A percentile compares a stretch with the other conserved stretches of the same genome.
phyloP scores from a whole-genome alignment of 1,140 invertebrate species.

The Vanessa tameamea region DNA sequence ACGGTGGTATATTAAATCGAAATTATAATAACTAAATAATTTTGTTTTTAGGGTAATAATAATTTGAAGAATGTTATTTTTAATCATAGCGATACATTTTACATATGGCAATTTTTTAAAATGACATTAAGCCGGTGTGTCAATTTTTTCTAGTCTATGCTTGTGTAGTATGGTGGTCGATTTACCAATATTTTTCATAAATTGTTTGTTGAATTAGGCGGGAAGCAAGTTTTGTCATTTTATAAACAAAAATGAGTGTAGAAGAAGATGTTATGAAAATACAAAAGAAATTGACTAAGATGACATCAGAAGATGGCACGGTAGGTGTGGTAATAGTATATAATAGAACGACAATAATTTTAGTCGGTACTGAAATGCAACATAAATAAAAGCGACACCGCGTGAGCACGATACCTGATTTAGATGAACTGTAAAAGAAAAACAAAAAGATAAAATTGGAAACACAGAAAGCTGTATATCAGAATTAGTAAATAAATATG shows the following conservation, averaged over 20 bases:
- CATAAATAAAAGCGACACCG: conserved; percentile 23
- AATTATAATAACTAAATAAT: no score
- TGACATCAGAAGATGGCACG: conserved; percentile 91
- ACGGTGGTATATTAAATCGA: no score
- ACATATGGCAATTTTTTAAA: neutral
- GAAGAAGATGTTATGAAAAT: conserved; percentile 96
- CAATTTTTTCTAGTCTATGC: conserved; percentile 61
- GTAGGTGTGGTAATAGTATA: conserved; percentile 81
- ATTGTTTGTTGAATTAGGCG: conserved; percentile 71
- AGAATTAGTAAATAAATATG: neutral
- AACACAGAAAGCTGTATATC: neutral
- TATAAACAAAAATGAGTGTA: conserved; percentile 86
- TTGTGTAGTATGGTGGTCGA: conserved; percentile 73
- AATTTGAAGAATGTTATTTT: no score
- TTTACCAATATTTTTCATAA: conserved; percentile 70
- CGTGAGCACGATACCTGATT: conserved; percentile 3
- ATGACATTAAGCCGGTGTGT: conserved; percentile 14
- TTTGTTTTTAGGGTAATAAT: no score
- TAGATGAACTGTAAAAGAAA: neutral
- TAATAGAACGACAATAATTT: conserved; percentile 29
- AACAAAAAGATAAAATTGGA: neutral
- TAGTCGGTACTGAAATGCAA: conserved; percentile 15
- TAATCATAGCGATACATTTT: neutral
- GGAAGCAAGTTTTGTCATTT: conserved; percentile 58
- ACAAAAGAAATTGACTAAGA: conserved; percentile 97